A percentile compares a stretch with the other conserved stretches of the same genome.
phyloP scores from a whole-genome alignment of 2,888 invertebrate species.

The Sinopyrophorus schimmeli region DNA sequence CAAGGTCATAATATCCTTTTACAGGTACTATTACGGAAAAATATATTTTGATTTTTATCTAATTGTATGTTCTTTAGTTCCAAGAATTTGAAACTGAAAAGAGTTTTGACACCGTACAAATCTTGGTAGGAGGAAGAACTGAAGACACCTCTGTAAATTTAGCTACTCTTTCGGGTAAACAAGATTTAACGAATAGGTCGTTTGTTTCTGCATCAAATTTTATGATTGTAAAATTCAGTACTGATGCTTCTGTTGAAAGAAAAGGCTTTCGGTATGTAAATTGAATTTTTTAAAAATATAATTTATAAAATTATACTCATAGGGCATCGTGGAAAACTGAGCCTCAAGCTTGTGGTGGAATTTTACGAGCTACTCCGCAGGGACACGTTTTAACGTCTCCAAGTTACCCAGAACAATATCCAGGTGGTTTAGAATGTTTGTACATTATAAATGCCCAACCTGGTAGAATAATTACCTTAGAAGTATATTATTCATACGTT shows the following conservation, averaged over 20 bases:
- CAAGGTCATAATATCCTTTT: constrained; percentile 92
- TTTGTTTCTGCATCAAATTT: constrained; percentile 96
- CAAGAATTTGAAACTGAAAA: constrained; percentile 98
- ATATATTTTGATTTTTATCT: neutral
- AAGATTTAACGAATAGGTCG: constrained; percentile 79
- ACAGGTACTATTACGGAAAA: no score
- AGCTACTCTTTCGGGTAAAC: constrained; percentile 90
- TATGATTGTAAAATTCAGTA: constrained; percentile 96
- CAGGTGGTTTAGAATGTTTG: constrained; percentile 94
- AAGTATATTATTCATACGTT: constrained; percentile 57
- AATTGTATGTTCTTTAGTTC: constrained; percentile 62
- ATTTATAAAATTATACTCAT: constrained; percentile 17
- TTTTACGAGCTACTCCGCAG: constrained; percentile 82
- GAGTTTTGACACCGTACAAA: constrained; percentile 94
- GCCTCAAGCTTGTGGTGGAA: constrained; percentile 90
- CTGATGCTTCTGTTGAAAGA: constrained; percentile 90
- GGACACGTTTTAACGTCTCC: constrained; percentile 89
- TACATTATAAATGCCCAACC: constrained; percentile 90
- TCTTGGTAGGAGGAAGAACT: constrained; percentile 92
- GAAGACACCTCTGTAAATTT: constrained; percentile 91
- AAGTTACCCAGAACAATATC: constrained; percentile 90
- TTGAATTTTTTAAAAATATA: neutral
- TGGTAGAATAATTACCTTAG: constrained; percentile 89
- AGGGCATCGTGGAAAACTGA: constrained; percentile 93
- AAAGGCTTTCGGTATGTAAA: constrained; percentile 76